A percentile compares a stretch with the other conserved stretches of the same genome.
Conservation (phyloP, 64 coral and sea anemone species). For the Montipora capricornis region DNA sequence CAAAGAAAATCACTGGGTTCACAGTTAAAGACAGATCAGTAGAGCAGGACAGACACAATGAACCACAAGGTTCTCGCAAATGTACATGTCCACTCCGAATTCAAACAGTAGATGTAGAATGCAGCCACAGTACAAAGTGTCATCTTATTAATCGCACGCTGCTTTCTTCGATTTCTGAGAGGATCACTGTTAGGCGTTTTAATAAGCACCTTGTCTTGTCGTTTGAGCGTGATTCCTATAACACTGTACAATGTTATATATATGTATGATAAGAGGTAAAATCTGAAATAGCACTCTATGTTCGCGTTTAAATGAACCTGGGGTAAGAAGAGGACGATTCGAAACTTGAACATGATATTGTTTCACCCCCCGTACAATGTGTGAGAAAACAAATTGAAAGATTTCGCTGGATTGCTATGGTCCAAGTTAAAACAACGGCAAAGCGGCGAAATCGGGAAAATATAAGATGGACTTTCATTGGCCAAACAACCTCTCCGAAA, state of each 20-base stretch:
- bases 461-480: not conserved
- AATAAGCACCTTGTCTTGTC: not conserved
- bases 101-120: not conserved
- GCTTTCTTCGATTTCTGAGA: not conserved
- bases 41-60: not conserved
- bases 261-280: not conserved
- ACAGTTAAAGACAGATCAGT: not conserved
- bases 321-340: not conserved
- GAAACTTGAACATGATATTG: not conserved
- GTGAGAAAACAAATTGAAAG: not conserved
- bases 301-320: not conserved
- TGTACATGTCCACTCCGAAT: not conserved
- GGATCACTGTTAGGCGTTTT: too few relatives aligned
- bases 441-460: not conserved
- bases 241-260: not conserved
- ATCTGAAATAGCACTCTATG: not conserved
- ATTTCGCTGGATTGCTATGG: not conserved
- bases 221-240: not conserved
- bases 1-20: not conserved
- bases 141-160: not conserved
- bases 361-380: not conserved
- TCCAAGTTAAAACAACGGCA: not conserved
- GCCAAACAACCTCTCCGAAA: not conserved
- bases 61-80: not conserved
- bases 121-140: not conserved